Evolutionary conservation across 23 tunicate species (phyloP), one percentile per base, ranked within the genome.

Genomic region (Styela plicata): DNA sequence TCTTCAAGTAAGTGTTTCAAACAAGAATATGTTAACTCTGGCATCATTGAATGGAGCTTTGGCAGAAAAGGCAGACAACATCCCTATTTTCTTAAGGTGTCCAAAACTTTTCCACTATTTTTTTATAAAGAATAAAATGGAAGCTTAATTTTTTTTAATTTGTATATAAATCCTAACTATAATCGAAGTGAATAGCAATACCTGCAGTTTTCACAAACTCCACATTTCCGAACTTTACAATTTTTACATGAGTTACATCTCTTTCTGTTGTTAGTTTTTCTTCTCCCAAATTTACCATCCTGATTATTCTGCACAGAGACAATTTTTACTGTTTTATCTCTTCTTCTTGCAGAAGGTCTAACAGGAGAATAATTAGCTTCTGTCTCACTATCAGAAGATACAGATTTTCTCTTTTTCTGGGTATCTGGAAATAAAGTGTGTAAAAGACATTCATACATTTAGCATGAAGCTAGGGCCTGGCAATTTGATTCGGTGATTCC

Each of bases 131-230:
- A n/a, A n/a, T n/a, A n/a, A n/a, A n/a, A n/a, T n/a, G n/a, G n/a
- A n/a, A n/a, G n/a, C n/a, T n/a, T n/a, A n/a, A n/a, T n/a, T n/a
- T n/a, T n/a, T n/a, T n/a, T n/a, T n/a, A n/a, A n/a, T n/a, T n/a
- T n/a, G n/a, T n/a, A n/a, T n/a, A n/a, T n/a, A n/a, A n/a, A n/a
- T n/a, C n/a, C n/a, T n/a, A n/a, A n/a, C n/a, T n/a, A n/a, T n/a
- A n/a, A n/a, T n/a, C n/a, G 10, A 44, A 44, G 57, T 44, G 7
- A 13, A 73, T 26, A 24, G 16, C 64, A 20, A n/a, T 29, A 91
- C 97, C 84, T 86, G 97, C 97, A 91, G 0, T 52, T 22, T 19
- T 91, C 97, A 52, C 97, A 91, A 2, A 52, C 74, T 61, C 76
- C 82, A 69, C 97, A 91, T 30, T 76, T 78, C 2, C 83, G 86